Evolutionary conservation across 2,797 vertebrate species (phyloP).

Genomic region (Mastacembelus armatus): DNA sequence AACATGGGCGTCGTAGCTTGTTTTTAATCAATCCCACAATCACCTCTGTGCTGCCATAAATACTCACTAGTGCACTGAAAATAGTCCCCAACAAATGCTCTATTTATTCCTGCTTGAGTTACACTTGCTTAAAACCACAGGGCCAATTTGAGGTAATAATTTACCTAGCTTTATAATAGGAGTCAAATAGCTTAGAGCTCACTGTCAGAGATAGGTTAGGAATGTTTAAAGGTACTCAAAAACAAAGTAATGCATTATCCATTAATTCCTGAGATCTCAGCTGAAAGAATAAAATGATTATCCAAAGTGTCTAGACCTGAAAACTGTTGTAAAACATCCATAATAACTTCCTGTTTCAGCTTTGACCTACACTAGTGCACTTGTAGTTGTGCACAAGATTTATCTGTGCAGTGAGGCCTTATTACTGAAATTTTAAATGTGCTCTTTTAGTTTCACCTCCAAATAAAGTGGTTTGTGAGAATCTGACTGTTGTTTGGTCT

Average conservation of each 20-base stretch:
- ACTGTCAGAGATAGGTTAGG: not conserved
- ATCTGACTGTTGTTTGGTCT: not conserved
- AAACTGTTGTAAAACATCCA: no score
- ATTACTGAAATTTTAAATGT: no score
- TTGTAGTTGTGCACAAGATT: not conserved
- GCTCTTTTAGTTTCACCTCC: not conserved
- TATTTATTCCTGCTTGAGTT: not conserved
- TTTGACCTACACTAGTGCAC: not conserved
- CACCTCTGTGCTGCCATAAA: no score
- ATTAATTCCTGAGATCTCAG: constrained; percentile 7
- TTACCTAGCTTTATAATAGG: not conserved
- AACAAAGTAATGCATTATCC: not conserved
- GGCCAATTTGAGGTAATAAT: no score
- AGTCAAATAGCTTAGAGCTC: not conserved
- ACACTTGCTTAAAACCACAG: not conserved
- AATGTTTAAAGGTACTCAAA: not conserved
- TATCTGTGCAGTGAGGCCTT: no score
- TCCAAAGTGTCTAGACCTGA: no score
- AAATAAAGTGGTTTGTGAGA: not conserved
- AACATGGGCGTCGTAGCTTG: not conserved
- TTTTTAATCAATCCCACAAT: not conserved
- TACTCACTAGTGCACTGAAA: not conserved
- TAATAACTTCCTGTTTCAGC: not conserved
- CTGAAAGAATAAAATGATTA: not conserved
- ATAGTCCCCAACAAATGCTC: not conserved